Conservation (phyloP, 2,113 vertebrate genomes). For the Eptesicus fuscus region DNA sequence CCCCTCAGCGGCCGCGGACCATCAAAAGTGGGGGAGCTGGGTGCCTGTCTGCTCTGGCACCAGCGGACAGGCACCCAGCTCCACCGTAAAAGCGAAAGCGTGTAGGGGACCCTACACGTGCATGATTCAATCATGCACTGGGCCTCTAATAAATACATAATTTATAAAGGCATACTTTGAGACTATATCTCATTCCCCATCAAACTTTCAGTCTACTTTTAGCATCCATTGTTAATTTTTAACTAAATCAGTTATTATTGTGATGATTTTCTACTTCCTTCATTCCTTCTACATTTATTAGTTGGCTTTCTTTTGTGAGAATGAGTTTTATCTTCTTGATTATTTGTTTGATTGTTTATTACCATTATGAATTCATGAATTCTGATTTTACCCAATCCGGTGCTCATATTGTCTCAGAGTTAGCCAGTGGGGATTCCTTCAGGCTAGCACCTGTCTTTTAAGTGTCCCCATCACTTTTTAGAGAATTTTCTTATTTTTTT, state of each 20-base stretch:
- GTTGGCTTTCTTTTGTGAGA: background rate
- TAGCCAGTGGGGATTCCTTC: background rate
- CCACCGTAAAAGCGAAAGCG: too few relatives aligned
- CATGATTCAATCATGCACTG: too few relatives aligned
- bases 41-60: too few relatives aligned
- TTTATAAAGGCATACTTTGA: background rate
- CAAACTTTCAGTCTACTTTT: background rate
- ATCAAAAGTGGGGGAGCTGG: too few relatives aligned
- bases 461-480: background rate
- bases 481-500: background rate
- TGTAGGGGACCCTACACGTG: too few relatives aligned
- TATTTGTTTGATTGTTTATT: background rate
- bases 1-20: too few relatives aligned
- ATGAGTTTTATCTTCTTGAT: background rate
- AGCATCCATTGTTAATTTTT: background rate
- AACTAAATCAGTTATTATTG: background rate
- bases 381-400: background rate
- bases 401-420: background rate
- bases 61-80: too few relatives aligned
- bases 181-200: background rate
- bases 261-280: background rate
- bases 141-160: background rate
- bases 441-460: background rate
- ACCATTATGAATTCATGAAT: background rate
- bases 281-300: background rate